Conservation (phyloP, 2,113 vertebrate genomes). For the Barnardius zonarius region DNA sequence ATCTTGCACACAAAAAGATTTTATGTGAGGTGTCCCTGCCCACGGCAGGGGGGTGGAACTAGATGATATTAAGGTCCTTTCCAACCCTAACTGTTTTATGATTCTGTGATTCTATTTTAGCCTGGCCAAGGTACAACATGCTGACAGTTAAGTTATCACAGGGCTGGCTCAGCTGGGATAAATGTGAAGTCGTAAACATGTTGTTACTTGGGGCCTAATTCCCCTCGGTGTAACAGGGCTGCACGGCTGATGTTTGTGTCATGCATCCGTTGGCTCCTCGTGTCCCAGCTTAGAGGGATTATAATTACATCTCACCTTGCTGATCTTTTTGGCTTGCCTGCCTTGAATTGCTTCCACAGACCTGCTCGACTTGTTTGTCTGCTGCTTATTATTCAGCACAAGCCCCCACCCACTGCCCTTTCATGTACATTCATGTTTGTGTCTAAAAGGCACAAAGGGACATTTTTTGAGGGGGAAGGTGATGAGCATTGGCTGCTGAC, state of each 20-base stretch:
- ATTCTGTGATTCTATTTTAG: background rate
- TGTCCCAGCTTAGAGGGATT: constrained; percentile 26
- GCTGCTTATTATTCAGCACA: constrained; percentile 53
- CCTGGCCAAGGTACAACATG: background rate
- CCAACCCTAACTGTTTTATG: too few species aligned
- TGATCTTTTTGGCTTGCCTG: constrained; percentile 34
- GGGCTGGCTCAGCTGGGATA: background rate
- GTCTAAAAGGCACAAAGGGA: constrained; percentile 32
- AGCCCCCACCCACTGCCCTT: constrained; percentile 40
- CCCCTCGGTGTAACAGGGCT: background rate
- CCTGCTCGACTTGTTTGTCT: constrained; percentile 63
- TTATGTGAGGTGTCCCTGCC: too few species aligned
- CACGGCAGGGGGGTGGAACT: too few species aligned
- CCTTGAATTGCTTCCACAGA: constrained; percentile 42
- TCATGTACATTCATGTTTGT: constrained; percentile 23
- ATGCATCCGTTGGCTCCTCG: background rate
- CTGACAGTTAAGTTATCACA: background rate
- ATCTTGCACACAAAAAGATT: background rate
- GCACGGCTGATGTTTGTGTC: background rate
- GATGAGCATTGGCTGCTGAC: background rate
- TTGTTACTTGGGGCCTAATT: background rate
- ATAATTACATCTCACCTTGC: constrained; percentile 61
- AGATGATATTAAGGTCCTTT: too few species aligned
- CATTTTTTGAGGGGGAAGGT: constrained; percentile 23
- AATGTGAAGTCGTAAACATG: background rate